Percentiles rank a stretch among this genome's conserved stretches.
These are phyloP conservation scores for Meloe dianella DNA, from an alignment of 2,888 invertebrate species.

Conservation along the genomic window DNA sequence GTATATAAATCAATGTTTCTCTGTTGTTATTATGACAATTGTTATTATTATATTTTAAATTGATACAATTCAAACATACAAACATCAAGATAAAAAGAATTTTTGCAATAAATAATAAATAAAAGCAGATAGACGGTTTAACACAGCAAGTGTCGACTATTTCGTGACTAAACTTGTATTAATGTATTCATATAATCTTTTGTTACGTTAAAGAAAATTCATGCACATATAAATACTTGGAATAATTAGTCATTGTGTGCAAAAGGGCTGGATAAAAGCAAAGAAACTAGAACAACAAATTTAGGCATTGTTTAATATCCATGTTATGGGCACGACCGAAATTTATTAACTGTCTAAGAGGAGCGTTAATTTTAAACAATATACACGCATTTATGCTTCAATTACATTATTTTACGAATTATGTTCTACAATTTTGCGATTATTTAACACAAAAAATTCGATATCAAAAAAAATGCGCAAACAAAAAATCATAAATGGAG, in stretches of 20 bases:
- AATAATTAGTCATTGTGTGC: constrained; percentile 34
- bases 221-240: constrained; percentile 37
- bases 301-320: constrained; percentile 25
- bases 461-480: neutral
- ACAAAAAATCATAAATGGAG: constrained; percentile 12
- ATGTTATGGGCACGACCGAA: constrained; percentile 20
- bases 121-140: constrained; percentile 29
- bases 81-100: constrained; percentile 25
- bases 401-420: neutral
- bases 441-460: neutral
- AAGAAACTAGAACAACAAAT: constrained; percentile 31
- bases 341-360: constrained; percentile 30
- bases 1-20: constrained; percentile 15
- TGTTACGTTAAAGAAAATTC: constrained; percentile 32
- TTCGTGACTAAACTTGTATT: constrained; percentile 33
- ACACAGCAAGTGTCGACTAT: constrained; percentile 31
- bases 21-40: neutral
- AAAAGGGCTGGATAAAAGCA: constrained; percentile 20
- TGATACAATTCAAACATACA: constrained; percentile 5
- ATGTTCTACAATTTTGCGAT: neutral
- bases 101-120: constrained; percentile 33
- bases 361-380: constrained; percentile 25
- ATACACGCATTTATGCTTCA: constrained; percentile 23
- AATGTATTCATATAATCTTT: constrained; percentile 33
- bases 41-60: neutral